These are phyloP conservation scores for Gymnobelideus leadbeateri DNA, from an alignment of 2,113 vertebrate species.

Conservation along the genomic window DNA sequence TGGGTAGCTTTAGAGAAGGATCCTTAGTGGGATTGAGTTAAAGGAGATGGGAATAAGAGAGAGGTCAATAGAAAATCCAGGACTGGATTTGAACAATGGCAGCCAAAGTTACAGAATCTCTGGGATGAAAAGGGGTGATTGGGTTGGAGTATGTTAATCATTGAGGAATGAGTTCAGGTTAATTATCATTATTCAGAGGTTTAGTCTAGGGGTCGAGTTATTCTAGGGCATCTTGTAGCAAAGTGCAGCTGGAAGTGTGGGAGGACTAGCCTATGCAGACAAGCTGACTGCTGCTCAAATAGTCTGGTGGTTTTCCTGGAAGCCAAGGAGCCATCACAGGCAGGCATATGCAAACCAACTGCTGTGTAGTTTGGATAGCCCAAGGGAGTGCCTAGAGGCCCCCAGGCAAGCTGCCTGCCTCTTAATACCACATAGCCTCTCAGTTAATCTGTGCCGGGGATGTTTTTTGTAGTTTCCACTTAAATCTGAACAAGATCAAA, in stretches of 20 bases:
- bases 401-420: background rate
- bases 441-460: background rate
- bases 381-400: background rate
- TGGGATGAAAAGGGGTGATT: background rate
- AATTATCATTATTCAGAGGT: background rate
- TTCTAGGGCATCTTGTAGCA: background rate
- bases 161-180: background rate
- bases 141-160: background rate
- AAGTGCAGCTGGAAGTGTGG: background rate
- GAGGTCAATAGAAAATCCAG: background rate
- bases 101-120: background rate
- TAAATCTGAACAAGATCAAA: background rate
- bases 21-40: background rate
- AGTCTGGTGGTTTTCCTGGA: background rate
- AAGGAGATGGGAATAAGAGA: background rate
- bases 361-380: background rate
- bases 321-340: background rate
- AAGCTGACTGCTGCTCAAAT: background rate
- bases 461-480: background rate
- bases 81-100: background rate
- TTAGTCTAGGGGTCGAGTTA: background rate
- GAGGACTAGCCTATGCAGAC: background rate
- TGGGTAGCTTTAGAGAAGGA: background rate
- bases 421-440: background rate
- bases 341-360: background rate